Evolutionary conservation across 1,140 invertebrate species (phyloP), one percentile per base, ranked within the genome.

Genomic region (Drosophila subobscura): DNA sequence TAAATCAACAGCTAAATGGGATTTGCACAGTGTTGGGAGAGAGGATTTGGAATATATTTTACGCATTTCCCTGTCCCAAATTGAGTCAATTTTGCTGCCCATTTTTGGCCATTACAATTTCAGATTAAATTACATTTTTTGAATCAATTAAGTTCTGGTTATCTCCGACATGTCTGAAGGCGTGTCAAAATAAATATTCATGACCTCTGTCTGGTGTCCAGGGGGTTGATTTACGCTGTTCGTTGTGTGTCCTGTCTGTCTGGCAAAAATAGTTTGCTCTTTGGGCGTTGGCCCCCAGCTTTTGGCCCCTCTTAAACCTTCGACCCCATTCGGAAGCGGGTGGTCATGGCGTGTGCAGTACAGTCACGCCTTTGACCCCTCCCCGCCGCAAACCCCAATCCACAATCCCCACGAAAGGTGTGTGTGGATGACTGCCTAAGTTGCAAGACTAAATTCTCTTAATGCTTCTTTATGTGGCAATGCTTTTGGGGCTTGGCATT

Each of bases 381-480:
- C 33, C 33, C 33, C 4, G 1, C 3, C 1, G 10, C 33, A 25
- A 8, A 16, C 4, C 8, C 33, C 10, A 37, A 3, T 33, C 29
- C 29, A 1, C 29, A 20, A 20, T 20, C 16, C 16, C 1, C 16
- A 20, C 3, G 7, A 10, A 33, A 33, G 29, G 29, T 33, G 29
- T 33, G 29, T 33, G 29, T 33, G 7, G 29, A 33, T 47, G 37
- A 51, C 51, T 72, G 33, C 61, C 58, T 61, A 63, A 67, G 57
- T 59, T 68, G 29, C 33, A 37, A 57, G 50, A 63, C 42, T 59
- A 64, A 54, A 50, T 60, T 64, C 42, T 41, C 67, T 40, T 60
- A 84, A 74, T 83, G 79, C 79, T 60, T 65, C 46, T 79, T 75
- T 79, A 79, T 79, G 65, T 60, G 59, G 58, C n/a, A 16, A 6